These are phyloP conservation scores for Pelosia muscerda DNA, from an alignment of 2,888 invertebrate species.

Conservation along the genomic window DNA sequence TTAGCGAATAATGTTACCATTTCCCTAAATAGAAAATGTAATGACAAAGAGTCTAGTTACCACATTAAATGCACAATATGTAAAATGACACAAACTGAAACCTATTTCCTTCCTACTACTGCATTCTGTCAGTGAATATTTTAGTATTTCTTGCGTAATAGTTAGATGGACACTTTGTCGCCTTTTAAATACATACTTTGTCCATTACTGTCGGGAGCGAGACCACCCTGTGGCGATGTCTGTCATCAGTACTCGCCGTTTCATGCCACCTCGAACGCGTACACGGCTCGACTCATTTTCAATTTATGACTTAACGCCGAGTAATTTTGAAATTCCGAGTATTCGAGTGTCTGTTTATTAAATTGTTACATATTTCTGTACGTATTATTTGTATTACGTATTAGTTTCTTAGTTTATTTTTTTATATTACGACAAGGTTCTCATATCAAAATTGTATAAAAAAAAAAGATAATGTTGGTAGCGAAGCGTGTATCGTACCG, in stretches of 20 bases:
- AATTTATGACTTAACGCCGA: slow-evolving; percentile 59
- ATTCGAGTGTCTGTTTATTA: slow-evolving; percentile 40
- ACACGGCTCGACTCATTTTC: slow-evolving; percentile 51
- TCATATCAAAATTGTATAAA: not conserved
- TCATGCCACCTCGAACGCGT: slow-evolving; percentile 52
- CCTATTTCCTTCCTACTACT: slow-evolving; percentile 24
- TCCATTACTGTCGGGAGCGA: slow-evolving; percentile 45
- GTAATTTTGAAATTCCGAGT: slow-evolving; percentile 43
- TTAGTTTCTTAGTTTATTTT: not conserved
- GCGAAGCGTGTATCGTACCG: not conserved
- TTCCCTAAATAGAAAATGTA: slow-evolving; percentile 13
- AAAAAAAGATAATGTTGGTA: not conserved
- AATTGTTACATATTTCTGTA: not conserved
- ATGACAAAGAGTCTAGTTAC: not conserved
- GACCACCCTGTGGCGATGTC: slow-evolving; percentile 55
- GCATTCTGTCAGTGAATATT: slow-evolving; percentile 56
- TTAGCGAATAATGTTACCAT: not conserved
- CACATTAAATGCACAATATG: slow-evolving; percentile 10
- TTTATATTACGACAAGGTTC: not conserved
- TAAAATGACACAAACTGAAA: slow-evolving; percentile 30
- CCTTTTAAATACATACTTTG: slow-evolving; percentile 48
- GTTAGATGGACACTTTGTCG: slow-evolving; percentile 47
- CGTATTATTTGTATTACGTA: not conserved
- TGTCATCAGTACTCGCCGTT: slow-evolving; percentile 57
- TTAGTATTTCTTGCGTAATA: slow-evolving; percentile 42